Percentiles rank a stretch among this genome's conserved stretches.
These are phyloP conservation scores for Cottus gobio DNA, from an alignment of 2,113 vertebrate species.

Conservation along the genomic window DNA sequence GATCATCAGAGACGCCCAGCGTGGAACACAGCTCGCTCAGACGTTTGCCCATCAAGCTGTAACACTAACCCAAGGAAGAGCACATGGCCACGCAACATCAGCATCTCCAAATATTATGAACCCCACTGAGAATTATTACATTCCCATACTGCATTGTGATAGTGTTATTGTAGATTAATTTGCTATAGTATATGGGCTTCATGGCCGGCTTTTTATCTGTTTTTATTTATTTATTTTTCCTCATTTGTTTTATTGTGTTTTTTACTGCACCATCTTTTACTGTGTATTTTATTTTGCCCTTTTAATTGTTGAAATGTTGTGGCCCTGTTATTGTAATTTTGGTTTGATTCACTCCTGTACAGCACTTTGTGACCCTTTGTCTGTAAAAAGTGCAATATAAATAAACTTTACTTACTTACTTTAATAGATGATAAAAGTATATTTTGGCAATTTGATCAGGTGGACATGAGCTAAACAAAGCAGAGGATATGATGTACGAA, in stretches of 20 bases:
- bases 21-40: slow-evolving; percentile 88
- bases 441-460: not conserved
- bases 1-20: slow-evolving; percentile 86
- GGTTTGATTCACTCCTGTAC: no score
- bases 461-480: not conserved
- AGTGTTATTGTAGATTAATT: not conserved
- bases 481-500: no score
- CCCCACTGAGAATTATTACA: not conserved
- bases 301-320: no score
- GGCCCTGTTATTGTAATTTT: no score
- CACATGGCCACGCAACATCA: not conserved
- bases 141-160: not conserved
- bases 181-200: not conserved
- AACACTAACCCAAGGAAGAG: slow-evolving; percentile 83
- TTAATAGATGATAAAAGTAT: not conserved
- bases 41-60: slow-evolving; percentile 89
- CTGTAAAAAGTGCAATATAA: no score
- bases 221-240: no score
- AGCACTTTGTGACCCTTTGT: no score
- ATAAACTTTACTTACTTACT: no score
- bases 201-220: no score
- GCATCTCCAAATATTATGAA: not conserved
- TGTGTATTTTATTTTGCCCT: no score
- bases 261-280: no score
- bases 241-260: no score